Conservation (phyloP, 2,113 vertebrate genomes). For the Machaerirhynchus nigripectus region DNA sequence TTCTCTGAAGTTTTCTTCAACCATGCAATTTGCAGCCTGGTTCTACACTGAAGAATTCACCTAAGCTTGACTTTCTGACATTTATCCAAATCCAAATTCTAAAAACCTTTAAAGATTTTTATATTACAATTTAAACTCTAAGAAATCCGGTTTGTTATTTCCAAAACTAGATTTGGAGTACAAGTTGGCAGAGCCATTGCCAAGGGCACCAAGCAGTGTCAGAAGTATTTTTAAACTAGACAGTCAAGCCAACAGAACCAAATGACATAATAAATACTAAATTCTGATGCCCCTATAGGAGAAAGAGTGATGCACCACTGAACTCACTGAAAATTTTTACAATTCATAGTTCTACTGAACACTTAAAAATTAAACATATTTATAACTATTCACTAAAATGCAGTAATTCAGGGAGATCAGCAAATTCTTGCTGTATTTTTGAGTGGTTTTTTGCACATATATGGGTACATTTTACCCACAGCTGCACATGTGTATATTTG, state of each 20-base stretch:
- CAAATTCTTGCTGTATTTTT: not conserved
- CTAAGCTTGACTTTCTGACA: not conserved
- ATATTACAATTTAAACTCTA: not conserved
- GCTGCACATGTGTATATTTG: rapidly evolving
- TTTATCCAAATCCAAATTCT: not conserved
- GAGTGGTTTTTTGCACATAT: not conserved
- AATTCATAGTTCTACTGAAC: not conserved
- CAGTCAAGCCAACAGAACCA: not conserved
- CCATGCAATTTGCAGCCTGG: not conserved
- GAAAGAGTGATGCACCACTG: not conserved
- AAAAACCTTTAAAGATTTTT: not conserved
- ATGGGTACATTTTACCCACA: not conserved
- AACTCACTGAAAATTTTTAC: not conserved
- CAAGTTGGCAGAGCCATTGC: not conserved
- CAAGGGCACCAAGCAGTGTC: not conserved
- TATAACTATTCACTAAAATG: not conserved
- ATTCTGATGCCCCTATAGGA: not conserved
- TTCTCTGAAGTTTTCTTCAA: not conserved
- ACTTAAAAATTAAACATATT: not conserved
- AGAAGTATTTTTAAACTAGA: not conserved
- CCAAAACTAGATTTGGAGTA: not conserved
- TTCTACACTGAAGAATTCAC: not conserved
- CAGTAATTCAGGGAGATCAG: not conserved
- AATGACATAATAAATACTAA: not conserved
- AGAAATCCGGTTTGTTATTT: not conserved